These are phyloP conservation scores for Myotis yumanensis DNA, from an alignment of 2,113 vertebrate genomes.

Conservation along the genomic window DNA sequence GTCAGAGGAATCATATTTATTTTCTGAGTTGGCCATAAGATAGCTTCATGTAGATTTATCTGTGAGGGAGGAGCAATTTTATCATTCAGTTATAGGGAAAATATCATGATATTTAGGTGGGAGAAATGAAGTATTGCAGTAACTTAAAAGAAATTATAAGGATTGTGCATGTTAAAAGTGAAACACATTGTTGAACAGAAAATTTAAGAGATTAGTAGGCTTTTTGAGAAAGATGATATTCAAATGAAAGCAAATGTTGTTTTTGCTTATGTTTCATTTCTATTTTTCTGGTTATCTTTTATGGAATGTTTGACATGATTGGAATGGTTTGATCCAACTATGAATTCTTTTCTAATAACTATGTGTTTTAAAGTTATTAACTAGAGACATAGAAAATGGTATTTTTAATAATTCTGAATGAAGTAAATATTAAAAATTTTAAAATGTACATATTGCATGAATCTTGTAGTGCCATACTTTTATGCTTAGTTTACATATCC, in stretches of 20 bases:
- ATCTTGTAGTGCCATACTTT: slow-evolving; percentile 21
- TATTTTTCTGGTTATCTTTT: slow-evolving; percentile 52
- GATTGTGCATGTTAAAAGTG: neutral
- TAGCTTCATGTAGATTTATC: neutral
- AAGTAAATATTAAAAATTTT: slow-evolving; percentile 46
- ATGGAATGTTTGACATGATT: slow-evolving; percentile 31
- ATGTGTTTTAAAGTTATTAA: neutral
- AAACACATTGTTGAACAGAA: neutral
- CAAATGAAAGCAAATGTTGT: slow-evolving; percentile 12
- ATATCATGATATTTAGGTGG: neutral
- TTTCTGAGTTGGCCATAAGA: neutral
- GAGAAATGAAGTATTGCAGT: slow-evolving; percentile 37
- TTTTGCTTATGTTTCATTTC: slow-evolving; percentile 31
- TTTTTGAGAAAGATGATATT: neutral
- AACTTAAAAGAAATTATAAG: slow-evolving; percentile 16
- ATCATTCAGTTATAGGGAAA: neutral
- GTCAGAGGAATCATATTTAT: neutral
- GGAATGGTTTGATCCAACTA: neutral
- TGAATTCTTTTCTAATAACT: slow-evolving; percentile 36
- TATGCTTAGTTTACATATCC: slow-evolving; percentile 8
- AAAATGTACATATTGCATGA: neutral
- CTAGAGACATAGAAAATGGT: neutral
- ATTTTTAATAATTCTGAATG: slow-evolving; percentile 55
- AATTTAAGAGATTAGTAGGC: neutral
- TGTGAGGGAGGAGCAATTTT: neutral